phyloP scores from a whole-genome alignment of 2,113 vertebrate genomes.

The Cinclus mexicanus region DNA sequence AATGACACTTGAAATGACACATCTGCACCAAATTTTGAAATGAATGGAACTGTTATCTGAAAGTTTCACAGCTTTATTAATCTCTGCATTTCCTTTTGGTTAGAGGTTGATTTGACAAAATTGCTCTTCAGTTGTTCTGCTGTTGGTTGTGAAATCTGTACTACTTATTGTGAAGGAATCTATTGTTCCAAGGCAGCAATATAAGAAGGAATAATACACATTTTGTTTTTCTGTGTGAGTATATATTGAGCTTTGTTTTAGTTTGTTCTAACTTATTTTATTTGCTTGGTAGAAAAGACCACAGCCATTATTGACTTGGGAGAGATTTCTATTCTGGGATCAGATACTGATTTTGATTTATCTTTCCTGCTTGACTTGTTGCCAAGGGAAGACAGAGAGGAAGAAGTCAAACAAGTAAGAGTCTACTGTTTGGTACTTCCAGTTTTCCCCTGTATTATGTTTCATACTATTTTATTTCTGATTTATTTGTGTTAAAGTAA shows the following conservation, averaged over 20 bases:
- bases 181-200: background rate
- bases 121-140: background rate
- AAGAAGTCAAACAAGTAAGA: conserved; percentile 82
- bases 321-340: conserved; percentile 38
- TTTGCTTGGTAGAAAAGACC: conserved; percentile 17
- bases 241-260: background rate
- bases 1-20: background rate
- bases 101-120: background rate
- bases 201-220: background rate
- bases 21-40: background rate
- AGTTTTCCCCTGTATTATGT: background rate
- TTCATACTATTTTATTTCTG: background rate
- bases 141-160: background rate
- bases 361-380: conserved; percentile 71
- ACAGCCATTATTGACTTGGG: background rate
- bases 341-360: conserved; percentile 76
- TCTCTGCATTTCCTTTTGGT: background rate
- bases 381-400: conserved; percentile 52
- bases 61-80: background rate
- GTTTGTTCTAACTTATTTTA: background rate
- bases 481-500: background rate
- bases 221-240: background rate
- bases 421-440: background rate
- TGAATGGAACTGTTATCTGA: background rate
- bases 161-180: background rate